Base-by-base conservation (phyloP, 2,113 vertebrate species). In the Stigmatopora argus region DNA sequence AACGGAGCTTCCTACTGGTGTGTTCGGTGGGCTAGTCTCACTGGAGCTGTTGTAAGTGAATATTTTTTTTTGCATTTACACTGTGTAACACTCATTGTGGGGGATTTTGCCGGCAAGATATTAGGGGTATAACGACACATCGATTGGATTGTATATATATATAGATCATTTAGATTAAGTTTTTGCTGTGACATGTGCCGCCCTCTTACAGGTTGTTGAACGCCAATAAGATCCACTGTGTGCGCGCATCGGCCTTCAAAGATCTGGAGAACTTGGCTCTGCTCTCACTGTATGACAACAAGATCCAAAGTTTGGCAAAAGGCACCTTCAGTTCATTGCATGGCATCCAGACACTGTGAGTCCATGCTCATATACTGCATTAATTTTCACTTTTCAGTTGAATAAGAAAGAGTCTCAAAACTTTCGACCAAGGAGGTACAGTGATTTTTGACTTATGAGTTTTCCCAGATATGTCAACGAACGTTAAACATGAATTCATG, bases 201-300 rank as follows among this genome's bases (percentile, higher is more conserved):
- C 58, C 55, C 1, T 76, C 23, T 48, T 31, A 18, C 76, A 98
- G 96, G 82, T 89, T 98, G 21, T 80, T 98, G 78, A 98, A 98
- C 0, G 96, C 96, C 83, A 98, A 98, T 83, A 97, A 95, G 89
- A 98, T 98, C 89, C 95, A 94, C 87, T 98, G 96, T 8, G 86
- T 98, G 69, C 87, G 94, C 15, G 93, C 93, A 0, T 90, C 94
- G 0, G 78, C 92, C 47, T 98, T 98, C 86, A 93, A 94, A 85
- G 96, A 98, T 48, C 87, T 98, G 68, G 95, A 97, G 88, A 98
- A 94, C 84, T 88, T 98, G 76, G 94, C 94, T 0, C 91, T 98
- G 65, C 93, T 98, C 65, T 98, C 96, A 0, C 90, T 98, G 4
- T 98, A 98, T 0, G 96, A 98, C 91, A 98, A 98, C 90, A 97